These are phyloP conservation scores for Pardosa pseudoannulata DNA, from an alignment of 2,888 invertebrate species.

Conservation along the genomic window DNA sequence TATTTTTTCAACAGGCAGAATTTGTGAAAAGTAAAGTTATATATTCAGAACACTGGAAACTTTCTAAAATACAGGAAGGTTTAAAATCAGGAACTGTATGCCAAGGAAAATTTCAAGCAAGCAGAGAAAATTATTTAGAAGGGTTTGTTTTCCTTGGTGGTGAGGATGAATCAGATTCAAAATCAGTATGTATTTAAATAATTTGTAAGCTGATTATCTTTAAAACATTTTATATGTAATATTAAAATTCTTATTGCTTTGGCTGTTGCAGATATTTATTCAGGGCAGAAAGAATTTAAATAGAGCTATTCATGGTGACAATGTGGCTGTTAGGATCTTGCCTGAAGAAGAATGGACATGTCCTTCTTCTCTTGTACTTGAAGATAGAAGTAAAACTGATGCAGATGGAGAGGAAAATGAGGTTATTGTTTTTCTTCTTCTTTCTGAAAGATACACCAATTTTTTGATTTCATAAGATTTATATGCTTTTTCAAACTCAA, in stretches of 20 bases:
- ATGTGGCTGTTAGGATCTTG: conserved; percentile 92
- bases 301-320: conserved; percentile 95
- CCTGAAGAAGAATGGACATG: conserved; percentile 93
- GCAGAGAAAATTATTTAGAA: conserved; percentile 95
- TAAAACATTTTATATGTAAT: no score
- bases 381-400: conserved; percentile 77
- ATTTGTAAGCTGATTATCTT: neutral
- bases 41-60: conserved; percentile 90
- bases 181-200: conserved; percentile 52
- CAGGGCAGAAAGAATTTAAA: conserved; percentile 92
- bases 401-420: conserved; percentile 82
- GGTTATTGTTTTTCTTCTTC: conserved; percentile 75
- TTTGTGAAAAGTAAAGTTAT: conserved; percentile 81
- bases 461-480: no score
- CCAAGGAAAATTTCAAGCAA: conserved; percentile 86
- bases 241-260: no score
- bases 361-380: conserved; percentile 84
- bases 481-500: no score
- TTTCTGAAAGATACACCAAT: no score
- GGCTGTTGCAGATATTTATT: conserved; percentile 81
- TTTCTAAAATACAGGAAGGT: conserved; percentile 86
- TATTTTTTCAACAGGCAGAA: conserved; percentile 61
- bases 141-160: conserved; percentile 87
- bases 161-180: conserved; percentile 80
- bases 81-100: conserved; percentile 86